A percentile compares a stretch with the other conserved stretches of the same genome.
Evolutionary conservation across 2,113 vertebrate species (phyloP).

Genomic region (Speoplatyrhinus poulsoni): DNA sequence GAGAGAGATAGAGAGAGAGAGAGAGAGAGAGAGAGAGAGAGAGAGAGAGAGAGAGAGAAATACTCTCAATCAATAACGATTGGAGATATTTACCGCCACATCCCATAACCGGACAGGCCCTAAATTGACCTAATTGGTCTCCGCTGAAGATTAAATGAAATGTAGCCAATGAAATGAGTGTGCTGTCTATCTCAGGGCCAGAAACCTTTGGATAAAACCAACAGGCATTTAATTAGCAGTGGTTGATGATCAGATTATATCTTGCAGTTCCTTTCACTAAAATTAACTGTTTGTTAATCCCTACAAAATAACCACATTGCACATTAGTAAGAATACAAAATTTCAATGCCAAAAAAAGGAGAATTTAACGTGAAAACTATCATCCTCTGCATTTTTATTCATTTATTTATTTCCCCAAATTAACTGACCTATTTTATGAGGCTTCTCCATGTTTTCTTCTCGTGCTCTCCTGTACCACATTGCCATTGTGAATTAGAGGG

Average conservation of each 20-base stretch:
- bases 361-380: neutral
- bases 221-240: neutral
- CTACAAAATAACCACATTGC: neutral
- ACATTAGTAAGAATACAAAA: neutral
- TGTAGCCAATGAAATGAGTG: neutral
- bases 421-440: slow-evolving; percentile 49
- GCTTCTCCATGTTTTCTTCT: slow-evolving; percentile 29
- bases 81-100: slow-evolving; percentile 62
- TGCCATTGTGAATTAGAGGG: slow-evolving; percentile 61
- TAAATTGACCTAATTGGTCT: slow-evolving; percentile 73
- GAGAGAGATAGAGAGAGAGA: slow-evolving; percentile 15
- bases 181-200: slow-evolving; percentile 21
- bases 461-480: neutral
- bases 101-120: slow-evolving; percentile 56
- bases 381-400: neutral
- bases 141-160: slow-evolving; percentile 9
- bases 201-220: neutral
- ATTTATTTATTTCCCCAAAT: slow-evolving; percentile 19
- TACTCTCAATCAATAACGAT: slow-evolving; percentile 70
- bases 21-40: neutral
- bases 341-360: too few relatives aligned
- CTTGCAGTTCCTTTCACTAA: neutral
- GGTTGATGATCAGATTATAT: neutral
- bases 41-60: neutral
- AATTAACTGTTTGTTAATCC: neutral